Percentiles rank a stretch among this genome's conserved stretches.
Conservation (phyloP, 2,888 invertebrate genomes). For the Hydroisotoma schaefferi region DNA sequence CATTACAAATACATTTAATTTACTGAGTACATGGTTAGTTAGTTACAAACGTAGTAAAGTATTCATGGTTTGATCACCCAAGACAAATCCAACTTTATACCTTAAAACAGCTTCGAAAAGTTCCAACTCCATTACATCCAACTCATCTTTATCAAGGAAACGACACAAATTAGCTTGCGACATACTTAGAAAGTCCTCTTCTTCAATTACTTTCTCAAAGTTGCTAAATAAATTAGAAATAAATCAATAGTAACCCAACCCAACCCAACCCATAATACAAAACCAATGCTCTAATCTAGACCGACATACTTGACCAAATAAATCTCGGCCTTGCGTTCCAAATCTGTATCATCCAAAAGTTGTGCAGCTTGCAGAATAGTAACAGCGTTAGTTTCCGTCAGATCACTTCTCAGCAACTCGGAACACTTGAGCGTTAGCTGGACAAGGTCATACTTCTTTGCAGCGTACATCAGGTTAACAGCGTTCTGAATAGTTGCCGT, state of each 20-base stretch:
- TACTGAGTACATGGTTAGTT: too few species aligned
- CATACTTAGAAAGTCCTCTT: slow-evolving; percentile 27
- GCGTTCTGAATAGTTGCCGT: slow-evolving; percentile 23
- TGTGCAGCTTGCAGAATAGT: slow-evolving; percentile 39
- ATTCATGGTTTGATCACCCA: too few species aligned
- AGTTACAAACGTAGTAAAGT: too few species aligned
- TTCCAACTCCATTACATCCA: slow-evolving; percentile 32
- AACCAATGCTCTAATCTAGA: too few species aligned
- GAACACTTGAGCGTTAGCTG: slow-evolving; percentile 30
- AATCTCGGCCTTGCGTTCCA: slow-evolving; percentile 27
- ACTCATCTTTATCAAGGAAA: slow-evolving; percentile 28
- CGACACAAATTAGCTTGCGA: slow-evolving; percentile 25
- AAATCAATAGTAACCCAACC: too few species aligned
- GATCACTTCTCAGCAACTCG: slow-evolving; percentile 27
- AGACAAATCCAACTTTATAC: slow-evolving; percentile 9
- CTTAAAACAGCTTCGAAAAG: slow-evolving; percentile 29
- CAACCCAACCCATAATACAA: too few species aligned
- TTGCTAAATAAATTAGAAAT: slow-evolving; percentile 23
- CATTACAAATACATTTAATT: neutral
- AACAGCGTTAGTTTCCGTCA: slow-evolving; percentile 36
- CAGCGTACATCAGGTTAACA: slow-evolving; percentile 30
- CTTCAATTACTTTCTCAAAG: slow-evolving; percentile 30
- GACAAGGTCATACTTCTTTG: slow-evolving; percentile 38
- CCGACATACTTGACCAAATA: slow-evolving; percentile 22
- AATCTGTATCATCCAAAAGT: slow-evolving; percentile 30